Base-by-base conservation (phyloP, 2,888 invertebrate species). In the Habrosyne pyritoides region DNA sequence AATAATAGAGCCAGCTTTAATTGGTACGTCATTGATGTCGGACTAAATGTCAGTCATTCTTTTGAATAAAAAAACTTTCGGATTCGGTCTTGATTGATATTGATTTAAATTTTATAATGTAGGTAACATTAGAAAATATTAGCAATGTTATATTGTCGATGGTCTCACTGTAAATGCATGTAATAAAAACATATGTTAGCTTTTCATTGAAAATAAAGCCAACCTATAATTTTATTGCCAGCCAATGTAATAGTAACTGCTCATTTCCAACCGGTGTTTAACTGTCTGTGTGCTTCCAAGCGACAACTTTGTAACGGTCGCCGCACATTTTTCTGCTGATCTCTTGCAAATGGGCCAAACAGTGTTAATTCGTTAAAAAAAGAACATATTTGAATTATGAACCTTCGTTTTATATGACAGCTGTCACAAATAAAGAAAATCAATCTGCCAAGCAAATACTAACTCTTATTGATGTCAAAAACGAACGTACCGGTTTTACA, bases 1-100 rank as follows among this genome's bases (percentile, higher is more conserved):
- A 85, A 83, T 83, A 82, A 84, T 77, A 79, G 80, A 73, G 66
- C 69, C 69, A 71, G 67, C 70, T 79, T 79, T 86, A 87, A 86
- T 86, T 86, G 82, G 66, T 66, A 66, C 50, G 66, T 73, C 72
- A 79, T 81, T 83, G 82, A 79, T 74, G 69, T 67, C 71, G 61
- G 61, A 52, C 59, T 59, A 83, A 83, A 84, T 82, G 81, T 81
- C 81, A 83, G 70, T 69, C 63, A 62, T 59, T 64, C 59, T 63
- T 67, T 66, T 54, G 52, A 56, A 57, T 22, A 47, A 47, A 22
- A 47, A 47, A 22, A 24, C 42, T 42, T 42, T 42, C 8, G 2
- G 2, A 42, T 18, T 18, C 7, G 6, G 2, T 8, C 6, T 8
- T 33, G 12, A 33, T 24, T 24, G 24, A 24, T 24, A 5, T 24